Evolutionary conservation across 1,140 invertebrate genomes (phyloP), one percentile per base, ranked within the genome.

Genomic region (Stegodyphus mimosarum): DNA sequence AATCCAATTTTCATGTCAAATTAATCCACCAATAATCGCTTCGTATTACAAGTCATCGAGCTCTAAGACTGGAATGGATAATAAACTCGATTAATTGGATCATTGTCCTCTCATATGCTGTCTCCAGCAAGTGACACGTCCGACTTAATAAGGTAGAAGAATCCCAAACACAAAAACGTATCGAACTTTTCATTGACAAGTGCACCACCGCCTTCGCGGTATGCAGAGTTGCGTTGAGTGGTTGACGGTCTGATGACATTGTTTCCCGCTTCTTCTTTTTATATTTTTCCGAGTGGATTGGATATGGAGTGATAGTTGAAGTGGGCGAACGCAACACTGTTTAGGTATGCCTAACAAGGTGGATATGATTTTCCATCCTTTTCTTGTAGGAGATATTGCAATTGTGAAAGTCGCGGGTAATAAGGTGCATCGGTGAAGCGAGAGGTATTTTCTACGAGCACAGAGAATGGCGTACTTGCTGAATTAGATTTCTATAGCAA

Each of bases 111-210:
- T 33, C 33, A 33, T 33, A 33, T 3, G 33, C 33, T 33, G 70
- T 74, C n/a, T 5, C 7, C 1, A 80, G 48, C 66, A 63, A 64
- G 69, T 63, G 60, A 81, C 79, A 64, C 69, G 63, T 83, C 33
- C 53, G 60, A 17, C 66, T 71, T 83, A 83, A 83, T 83, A 83
- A 83, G 79, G 50, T 53, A 73, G 48, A 73, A 73, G 73, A 83
- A 83, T 55, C 71, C 52, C 70, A 83, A 78, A 83, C 51, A 66
- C 52, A 53, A 83, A 66, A 60, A 48, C 69, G 11, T 71, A 80
- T 80, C 78, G 78, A 72, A 80, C 52, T 71, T 78, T 80, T 74
- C 79, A 83, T 83, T 83, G 70, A 83, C 79, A 73, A 83, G 79
- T 83, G 79, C 50, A 49, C 49, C 7, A 10, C 69, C n/a, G 13